A percentile compares a stretch with the other conserved stretches of the same genome.
These are phyloP conservation scores for Schizopygopsis pylzovi DNA, from an alignment of 2,797 vertebrate genomes.

Conservation along the genomic window DNA sequence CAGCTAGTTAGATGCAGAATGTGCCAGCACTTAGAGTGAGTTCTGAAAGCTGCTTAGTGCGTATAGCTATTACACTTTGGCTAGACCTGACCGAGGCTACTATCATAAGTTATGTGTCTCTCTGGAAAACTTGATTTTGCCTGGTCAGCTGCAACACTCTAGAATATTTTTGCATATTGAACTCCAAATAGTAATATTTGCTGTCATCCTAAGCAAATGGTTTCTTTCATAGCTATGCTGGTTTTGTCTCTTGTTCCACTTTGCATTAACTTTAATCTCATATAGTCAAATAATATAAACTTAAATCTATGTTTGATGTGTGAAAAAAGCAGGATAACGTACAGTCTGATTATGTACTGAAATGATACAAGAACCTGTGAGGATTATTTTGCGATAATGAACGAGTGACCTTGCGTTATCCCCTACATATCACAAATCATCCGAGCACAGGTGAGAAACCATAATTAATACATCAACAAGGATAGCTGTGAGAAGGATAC, in stretches of 20 bases:
- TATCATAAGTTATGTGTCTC: background rate
- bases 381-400: background rate
- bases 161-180: background rate
- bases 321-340: background rate
- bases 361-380: background rate
- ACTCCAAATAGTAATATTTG: background rate
- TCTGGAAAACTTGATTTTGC: background rate
- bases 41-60: constrained; percentile 33
- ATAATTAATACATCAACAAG: background rate
- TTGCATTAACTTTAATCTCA: background rate
- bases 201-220: background rate
- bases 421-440: background rate
- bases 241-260: background rate
- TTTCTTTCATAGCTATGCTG: background rate
- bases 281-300: background rate
- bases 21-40: background rate
- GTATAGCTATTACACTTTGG: constrained; percentile 10
- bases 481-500: constrained; percentile 20
- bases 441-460: background rate
- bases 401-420: background rate
- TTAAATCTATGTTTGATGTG: background rate
- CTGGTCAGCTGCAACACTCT: background rate
- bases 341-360: background rate
- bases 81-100: background rate
- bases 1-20: constrained; percentile 28